Percentiles rank a stretch among this genome's conserved stretches.
Evolutionary conservation across 1,140 invertebrate species (phyloP).

Genomic region (Rhagoletis zephyria): DNA sequence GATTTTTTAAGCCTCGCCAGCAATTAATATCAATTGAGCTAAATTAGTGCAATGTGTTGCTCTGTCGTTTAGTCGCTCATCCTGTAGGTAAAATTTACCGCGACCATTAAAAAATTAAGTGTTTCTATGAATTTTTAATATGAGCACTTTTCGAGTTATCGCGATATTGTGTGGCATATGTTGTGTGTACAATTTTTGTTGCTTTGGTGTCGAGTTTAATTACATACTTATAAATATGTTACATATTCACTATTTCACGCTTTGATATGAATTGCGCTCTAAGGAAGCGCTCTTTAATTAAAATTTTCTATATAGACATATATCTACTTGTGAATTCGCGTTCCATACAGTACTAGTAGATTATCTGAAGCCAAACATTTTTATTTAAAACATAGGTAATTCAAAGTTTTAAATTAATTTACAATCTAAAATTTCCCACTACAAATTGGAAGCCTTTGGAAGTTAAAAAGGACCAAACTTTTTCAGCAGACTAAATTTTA

Average conservation of each 20-base stretch:
- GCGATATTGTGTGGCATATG: slow-evolving; percentile 13
- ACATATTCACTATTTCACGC: neutral
- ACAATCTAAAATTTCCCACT: too few species aligned
- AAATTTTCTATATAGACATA: too few species aligned
- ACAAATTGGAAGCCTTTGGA: too few species aligned
- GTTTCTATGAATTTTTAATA: slow-evolving; percentile 40
- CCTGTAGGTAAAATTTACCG: slow-evolving; percentile 45
- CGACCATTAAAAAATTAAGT: slow-evolving; percentile 26
- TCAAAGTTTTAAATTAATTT: too few species aligned
- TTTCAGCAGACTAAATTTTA: too few species aligned
- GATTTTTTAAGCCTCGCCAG: slow-evolving; percentile 42
- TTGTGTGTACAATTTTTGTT: neutral
- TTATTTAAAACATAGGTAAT: too few species aligned
- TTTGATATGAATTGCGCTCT: too few species aligned
- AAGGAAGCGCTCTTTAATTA: too few species aligned
- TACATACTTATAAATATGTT: neutral
- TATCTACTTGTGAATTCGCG: too few species aligned
- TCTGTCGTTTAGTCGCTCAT: slow-evolving; percentile 5
- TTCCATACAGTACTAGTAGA: too few species aligned
- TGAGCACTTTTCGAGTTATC: slow-evolving; percentile 25
- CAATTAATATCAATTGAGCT: slow-evolving; percentile 45
- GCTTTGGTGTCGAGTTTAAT: neutral
- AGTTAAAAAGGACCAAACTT: too few species aligned
- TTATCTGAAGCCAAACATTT: too few species aligned
- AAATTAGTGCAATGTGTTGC: slow-evolving; percentile 30